Conservation (phyloP, 2,888 invertebrate species). For the Leucozona laternaria region DNA sequence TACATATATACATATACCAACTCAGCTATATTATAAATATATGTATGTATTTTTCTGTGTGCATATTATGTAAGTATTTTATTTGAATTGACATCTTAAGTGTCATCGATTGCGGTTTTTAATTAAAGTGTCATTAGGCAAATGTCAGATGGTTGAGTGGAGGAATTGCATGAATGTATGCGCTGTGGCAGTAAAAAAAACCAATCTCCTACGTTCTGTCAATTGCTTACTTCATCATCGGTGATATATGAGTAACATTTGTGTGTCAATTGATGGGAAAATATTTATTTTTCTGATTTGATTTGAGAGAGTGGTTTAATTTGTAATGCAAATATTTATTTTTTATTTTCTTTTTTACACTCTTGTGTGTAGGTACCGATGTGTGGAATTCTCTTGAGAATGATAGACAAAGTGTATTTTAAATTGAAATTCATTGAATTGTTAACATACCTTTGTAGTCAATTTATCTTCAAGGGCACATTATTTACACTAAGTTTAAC, state of each 20-base stretch:
- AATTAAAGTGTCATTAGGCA: constrained; percentile 71
- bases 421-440: constrained; percentile 18
- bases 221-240: constrained; percentile 5
- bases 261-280: constrained; percentile 52
- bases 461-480: not conserved
- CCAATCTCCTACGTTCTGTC: constrained; percentile 8
- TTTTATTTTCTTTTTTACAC: not conserved
- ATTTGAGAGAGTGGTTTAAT: constrained; percentile 60
- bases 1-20: not conserved
- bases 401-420: constrained; percentile 2
- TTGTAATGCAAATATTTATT: constrained; percentile 61
- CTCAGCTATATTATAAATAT: not conserved
- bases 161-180: not conserved
- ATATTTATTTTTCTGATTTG: constrained; percentile 46
- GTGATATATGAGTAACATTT: constrained; percentile 25
- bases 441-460: constrained; percentile 29
- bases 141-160: constrained; percentile 30
- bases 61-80: constrained; percentile 14
- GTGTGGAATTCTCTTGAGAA: constrained; percentile 4
- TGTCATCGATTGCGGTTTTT: constrained; percentile 71
- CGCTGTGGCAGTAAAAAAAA: constrained; percentile 11
- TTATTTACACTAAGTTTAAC: not conserved
- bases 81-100: constrained; percentile 59
- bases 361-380: too few relatives aligned
- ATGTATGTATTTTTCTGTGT: not conserved